Base-by-base conservation (phyloP, 2,797 vertebrate species). In the Lacerta viridis region DNA sequence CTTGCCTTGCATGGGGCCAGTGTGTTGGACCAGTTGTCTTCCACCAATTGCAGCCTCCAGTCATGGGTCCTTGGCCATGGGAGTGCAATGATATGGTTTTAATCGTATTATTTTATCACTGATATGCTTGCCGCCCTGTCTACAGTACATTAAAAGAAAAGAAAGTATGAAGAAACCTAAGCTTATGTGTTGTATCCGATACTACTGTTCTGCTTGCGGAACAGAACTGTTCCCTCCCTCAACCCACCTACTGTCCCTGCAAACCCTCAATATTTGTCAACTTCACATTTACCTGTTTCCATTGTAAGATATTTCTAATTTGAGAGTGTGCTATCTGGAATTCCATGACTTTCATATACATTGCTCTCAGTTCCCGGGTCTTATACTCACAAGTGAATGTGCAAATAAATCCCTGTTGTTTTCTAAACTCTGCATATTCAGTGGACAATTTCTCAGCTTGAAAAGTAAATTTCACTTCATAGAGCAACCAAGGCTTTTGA, bases 381-480 rank as follows among this genome's bases (percentile, higher is more conserved):
- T 75, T 25, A 75, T 23, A 61, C 5, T 36, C 3, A 27, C n/a
- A 74, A 39, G 4, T 61, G 15, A 5, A 43, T 6, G n/a, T 76
- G 36, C 36, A 39, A 7, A 50, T 59, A n/a, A 17, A 15, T 8
- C 43, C 43, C 33, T 76, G 36, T 25, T 77, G 55, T 64, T 17
- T 43, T 77, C 11, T 46, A 11, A 46, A 72, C 1, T 36, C 17
- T 71, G 55, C 50, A 61, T 41, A 29, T 64, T 29, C 81, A 20
- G 23, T 71, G 36, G 41, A 13, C 7, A 46, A 18, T 39, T n/a
- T 75, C 46, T 72, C 55, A 55, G 23, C 46, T 23, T 76, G 27
- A 75, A 76, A 33, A n/a, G 18, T 41, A 55, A 41, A 43, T 29
- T 76, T 93, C 25, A 46, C 85, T 91, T 50, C 87, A 64, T 17